Evolutionary conservation across 1,140 invertebrate species (phyloP).

Genomic region (Diploscapter pachys): DNA sequence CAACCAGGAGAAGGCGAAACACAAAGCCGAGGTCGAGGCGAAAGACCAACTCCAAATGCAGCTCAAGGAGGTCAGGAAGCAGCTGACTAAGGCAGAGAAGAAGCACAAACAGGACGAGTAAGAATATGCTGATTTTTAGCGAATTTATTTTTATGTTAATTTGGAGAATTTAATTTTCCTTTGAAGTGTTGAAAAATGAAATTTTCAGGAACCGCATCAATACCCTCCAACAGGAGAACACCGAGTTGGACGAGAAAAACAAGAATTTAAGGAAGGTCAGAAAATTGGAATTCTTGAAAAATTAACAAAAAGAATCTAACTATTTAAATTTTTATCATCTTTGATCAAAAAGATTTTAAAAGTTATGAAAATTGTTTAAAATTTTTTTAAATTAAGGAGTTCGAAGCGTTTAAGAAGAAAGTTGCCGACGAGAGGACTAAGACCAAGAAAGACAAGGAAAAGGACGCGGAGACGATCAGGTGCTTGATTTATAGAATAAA

Average conservation of each 20-base stretch:
- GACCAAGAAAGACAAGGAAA: conserved; percentile 26
- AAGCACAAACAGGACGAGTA: conserved; percentile 25
- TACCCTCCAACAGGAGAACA: not conserved
- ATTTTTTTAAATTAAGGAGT: conserved; percentile 12
- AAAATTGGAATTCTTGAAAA: not conserved
- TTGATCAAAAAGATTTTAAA: no score
- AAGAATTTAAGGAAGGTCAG: conserved; percentile 17
- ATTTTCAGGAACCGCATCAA: no score
- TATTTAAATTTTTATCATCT: no score
- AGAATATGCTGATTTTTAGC: no score
- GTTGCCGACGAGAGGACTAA: conserved; percentile 21
- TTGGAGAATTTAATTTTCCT: not conserved
- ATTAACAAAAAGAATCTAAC: no score
- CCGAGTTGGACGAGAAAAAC: conserved; percentile 6
- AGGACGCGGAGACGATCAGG: conserved; percentile 18
- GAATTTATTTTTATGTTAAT: not conserved
- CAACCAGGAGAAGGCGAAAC: conserved; percentile 1
- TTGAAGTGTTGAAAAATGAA: no score
- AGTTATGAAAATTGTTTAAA: no score
- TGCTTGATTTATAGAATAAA: not conserved
- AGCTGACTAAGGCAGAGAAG: conserved; percentile 23
- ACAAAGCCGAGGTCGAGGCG: not conserved
- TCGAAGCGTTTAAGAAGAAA: conserved; percentile 29
- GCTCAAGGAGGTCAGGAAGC: conserved; percentile 5
- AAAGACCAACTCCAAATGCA: not conserved